phyloP scores from a whole-genome alignment of 2,888 invertebrate genomes.

The Drosophila peninsularis region DNA sequence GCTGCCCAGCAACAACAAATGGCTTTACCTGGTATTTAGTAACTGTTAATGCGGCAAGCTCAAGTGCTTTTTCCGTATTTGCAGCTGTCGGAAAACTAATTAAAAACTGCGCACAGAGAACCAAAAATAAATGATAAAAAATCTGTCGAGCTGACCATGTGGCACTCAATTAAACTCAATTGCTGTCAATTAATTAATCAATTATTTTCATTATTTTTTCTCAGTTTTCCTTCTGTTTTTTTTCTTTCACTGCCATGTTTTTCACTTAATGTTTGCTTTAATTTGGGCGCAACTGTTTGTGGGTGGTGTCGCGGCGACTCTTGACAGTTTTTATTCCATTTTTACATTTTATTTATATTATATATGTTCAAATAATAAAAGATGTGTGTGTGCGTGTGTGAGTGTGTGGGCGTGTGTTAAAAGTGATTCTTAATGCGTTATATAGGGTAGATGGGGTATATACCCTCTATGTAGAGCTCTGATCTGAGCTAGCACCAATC shows the following conservation, averaged over 20 bases:
- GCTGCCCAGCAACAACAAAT: conserved; percentile 25
- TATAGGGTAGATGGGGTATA: conserved; percentile 2
- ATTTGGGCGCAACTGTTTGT: conserved; percentile 27
- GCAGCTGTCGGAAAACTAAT: conserved; percentile 53
- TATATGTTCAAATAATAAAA: conserved; percentile 17
- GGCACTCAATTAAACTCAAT: conserved; percentile 75
- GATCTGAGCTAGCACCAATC: too few species aligned
- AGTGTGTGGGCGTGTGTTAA: conserved; percentile 2
- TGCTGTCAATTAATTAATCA: conserved; percentile 76
- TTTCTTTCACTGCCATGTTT: conserved; percentile 6
- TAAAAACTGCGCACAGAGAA: conserved; percentile 22
- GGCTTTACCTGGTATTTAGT: conserved; percentile 58
- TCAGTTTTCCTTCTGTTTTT: conserved; percentile 16
- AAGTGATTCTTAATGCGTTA: conserved; percentile 10
- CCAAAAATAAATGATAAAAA: conserved; percentile 4
- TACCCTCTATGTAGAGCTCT: too few species aligned
- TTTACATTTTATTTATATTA: conserved; percentile 23
- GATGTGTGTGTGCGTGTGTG: not conserved
- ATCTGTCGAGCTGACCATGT: conserved; percentile 33
- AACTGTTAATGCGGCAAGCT: conserved; percentile 58
- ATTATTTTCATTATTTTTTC: conserved; percentile 58
- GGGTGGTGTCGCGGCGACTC: conserved; percentile 24
- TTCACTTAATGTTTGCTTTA: conserved; percentile 31
- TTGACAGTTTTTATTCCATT: conserved; percentile 28
- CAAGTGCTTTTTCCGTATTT: conserved; percentile 40